Evolutionary conservation across 1,140 invertebrate species (phyloP).

Genomic region (Hylyphantes graminicola): DNA sequence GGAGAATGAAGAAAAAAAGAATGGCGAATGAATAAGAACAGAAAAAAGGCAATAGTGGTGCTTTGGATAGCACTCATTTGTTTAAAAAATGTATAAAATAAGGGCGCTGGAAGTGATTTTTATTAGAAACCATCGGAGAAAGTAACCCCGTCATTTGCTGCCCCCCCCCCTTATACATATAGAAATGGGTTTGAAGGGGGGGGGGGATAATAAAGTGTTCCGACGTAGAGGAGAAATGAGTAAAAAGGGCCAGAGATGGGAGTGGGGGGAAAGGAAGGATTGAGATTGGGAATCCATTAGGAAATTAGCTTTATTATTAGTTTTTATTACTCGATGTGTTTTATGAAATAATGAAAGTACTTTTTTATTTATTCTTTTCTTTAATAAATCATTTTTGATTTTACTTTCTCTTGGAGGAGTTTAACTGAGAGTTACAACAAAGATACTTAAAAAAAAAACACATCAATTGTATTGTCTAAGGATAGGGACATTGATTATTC

Average conservation of each 20-base stretch:
- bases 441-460: no score
- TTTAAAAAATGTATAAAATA: conserved; percentile 21
- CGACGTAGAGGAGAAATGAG: conserved; percentile 13
- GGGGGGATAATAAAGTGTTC: background rate
- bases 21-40: background rate
- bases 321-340: no score
- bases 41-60: conserved; percentile 15
- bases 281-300: conserved; percentile 51
- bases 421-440: no score
- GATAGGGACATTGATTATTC: no score
- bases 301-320: conserved; percentile 54
- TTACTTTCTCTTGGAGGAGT: no score
- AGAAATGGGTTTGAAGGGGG: background rate
- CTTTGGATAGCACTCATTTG: conserved; percentile 35
- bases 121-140: conserved; percentile 40
- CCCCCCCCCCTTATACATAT: background rate
- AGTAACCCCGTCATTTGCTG: conserved; percentile 4
- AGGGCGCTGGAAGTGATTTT: conserved; percentile 29
- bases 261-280: background rate
- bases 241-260: conserved; percentile 7
- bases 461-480: no score
- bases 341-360: no score
- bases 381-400: no score
- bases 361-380: no score
- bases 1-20: background rate